Evolutionary conservation across 2,113 vertebrate genomes (phyloP), one percentile per base, ranked within the genome.

Genomic region (Urocitellus parryii): DNA sequence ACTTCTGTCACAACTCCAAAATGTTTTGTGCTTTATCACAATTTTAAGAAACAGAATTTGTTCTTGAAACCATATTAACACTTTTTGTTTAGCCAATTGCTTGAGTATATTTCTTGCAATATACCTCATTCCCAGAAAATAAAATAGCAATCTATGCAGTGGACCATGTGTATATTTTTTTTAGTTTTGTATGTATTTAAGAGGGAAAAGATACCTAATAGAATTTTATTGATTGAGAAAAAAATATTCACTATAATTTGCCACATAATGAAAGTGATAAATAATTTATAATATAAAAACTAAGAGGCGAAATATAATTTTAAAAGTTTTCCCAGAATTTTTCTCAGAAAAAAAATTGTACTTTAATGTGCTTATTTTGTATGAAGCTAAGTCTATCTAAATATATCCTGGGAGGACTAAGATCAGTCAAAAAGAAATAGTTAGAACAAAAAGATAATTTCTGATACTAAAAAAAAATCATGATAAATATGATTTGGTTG

Each of bases 181-280:
- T 85, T 77, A 88, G 58, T 61, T 88, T 92, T 92, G 77, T 84
- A 34, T 39, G 48, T 77, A 77, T 65, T 81, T 80, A 88, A 70
- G 7, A 29, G 17, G 32, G 14, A 29, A 68, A 48, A 39, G 76
- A 39, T 14, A 92, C 53, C 65, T 80, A 94, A 77, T 45, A 79
- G 24, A 77, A 88, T 80, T 95, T 95, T 34, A 90, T 24, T 84
- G 13, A 39, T 63, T 91, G 39, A 92, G 10, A 65, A 82, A 56
- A 67, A 89, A n/a, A 78, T 91, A 73, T 89, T 96, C 74, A 93
- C 48, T 91, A 22, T 93, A 90, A 96, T 93, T 91, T 95, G 10
- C 73, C 61, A 94, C 24, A 92, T 76, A n/a, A 77, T 96, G 37
- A 94, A n/a, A 94, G 25, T 94, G 51, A 88, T 90, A 72, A 95